These are phyloP conservation scores for Xanthostigma xanthostigma DNA, from an alignment of 2,888 invertebrate species.

Conservation along the genomic window DNA sequence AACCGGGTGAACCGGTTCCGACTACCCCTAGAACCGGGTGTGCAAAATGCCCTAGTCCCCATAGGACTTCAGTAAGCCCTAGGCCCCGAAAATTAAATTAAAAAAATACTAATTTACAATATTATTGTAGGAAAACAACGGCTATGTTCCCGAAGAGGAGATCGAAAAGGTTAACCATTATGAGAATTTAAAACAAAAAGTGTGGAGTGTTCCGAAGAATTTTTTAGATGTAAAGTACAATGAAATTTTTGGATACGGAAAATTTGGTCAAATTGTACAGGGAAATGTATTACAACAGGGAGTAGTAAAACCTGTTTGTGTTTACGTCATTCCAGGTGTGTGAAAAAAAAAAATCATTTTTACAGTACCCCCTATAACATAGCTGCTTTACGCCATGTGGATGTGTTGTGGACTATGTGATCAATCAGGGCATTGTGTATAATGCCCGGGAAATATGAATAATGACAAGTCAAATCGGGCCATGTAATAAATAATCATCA, in stretches of 20 bases:
- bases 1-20: no score
- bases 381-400: no score
- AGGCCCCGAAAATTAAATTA: no score
- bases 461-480: no score
- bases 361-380: no score
- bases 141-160: slow-evolving; percentile 58
- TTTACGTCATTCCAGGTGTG: slow-evolving; percentile 45
- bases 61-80: no score
- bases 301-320: slow-evolving; percentile 34
- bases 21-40: no score
- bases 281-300: slow-evolving; percentile 51
- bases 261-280: slow-evolving; percentile 62
- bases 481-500: no score
- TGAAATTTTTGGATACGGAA: slow-evolving; percentile 54
- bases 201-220: slow-evolving; percentile 60
- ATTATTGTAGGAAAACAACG: slow-evolving; percentile 56
- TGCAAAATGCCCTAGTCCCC: no score
- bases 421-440: no score
- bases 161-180: slow-evolving; percentile 51
- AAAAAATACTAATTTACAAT: slow-evolving; percentile 6
- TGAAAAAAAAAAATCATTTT: background rate
- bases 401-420: no score
- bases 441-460: no score
- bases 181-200: slow-evolving; percentile 55
- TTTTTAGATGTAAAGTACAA: slow-evolving; percentile 55